Evolutionary conservation across 2,113 vertebrate genomes (phyloP).

Genomic region (Tetrax tetrax): DNA sequence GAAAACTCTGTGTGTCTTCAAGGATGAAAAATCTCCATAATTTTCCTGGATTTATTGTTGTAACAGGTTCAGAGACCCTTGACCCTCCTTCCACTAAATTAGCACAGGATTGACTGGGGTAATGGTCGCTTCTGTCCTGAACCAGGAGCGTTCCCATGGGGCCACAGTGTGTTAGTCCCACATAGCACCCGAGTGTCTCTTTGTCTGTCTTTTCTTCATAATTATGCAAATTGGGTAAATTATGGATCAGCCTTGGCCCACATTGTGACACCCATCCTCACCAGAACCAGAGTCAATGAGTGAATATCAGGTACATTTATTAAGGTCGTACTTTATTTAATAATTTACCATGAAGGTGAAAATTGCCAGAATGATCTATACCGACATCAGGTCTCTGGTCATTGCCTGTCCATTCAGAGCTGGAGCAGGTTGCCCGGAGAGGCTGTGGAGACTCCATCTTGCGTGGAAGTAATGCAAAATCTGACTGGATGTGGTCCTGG

Average conservation of each 20-base stretch:
- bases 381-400: background rate
- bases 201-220: background rate
- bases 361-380: background rate
- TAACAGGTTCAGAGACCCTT: background rate
- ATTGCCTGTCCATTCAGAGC: background rate
- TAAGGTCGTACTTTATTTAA: background rate
- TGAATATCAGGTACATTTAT: background rate
- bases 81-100: background rate
- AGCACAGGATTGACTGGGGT: background rate
- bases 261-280: background rate
- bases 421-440: background rate
- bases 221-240: background rate
- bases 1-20: background rate
- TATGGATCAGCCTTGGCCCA: background rate
- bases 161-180: background rate
- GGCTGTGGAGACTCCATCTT: background rate
- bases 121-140: background rate
- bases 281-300: background rate
- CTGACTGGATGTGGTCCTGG: background rate
- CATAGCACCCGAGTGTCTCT: background rate
- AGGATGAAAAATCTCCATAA: background rate
- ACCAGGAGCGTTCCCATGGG: background rate
- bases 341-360: background rate
- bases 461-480: background rate
- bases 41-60: background rate